Evolutionary conservation across 2,797 vertebrate species (phyloP), one percentile per base, ranked within the genome.

Genomic region (Mallotus villosus): DNA sequence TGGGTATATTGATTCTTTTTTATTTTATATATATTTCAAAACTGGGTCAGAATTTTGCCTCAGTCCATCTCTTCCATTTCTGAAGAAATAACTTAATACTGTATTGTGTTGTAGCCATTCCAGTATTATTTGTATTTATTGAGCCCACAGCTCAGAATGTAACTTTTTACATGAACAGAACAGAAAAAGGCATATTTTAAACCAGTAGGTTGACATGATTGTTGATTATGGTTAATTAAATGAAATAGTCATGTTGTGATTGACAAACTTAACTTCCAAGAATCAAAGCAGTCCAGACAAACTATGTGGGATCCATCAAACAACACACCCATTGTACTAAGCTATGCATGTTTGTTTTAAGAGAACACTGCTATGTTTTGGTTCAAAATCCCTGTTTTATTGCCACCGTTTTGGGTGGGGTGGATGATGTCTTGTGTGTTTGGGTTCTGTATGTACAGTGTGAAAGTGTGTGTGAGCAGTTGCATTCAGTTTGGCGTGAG

Each of bases 141-240:
- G 87, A 91, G 84, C 89, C 87, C 68, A 51, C 79, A 74, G 88
- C 88, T 92, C 90, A 87, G 92, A 93, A 94, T 94, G 93, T 93
- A 93, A 92, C 89, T 92, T 93, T 92, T 71, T 93, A 92, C 86
- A 87, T 74, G 68, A 84, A 67, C 80, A 83, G 81, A 86, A 83
- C 81, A 81, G 85, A 79, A 51, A 74, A 74, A 78, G 77, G 29
- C 32, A 34, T 63, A 63, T 63, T 41, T 77, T 65, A 82, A 88
- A 89, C 77, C 71, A 74, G 73, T 75, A 70, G 75, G 81, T 90
- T 91, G 90, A 86, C 81, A 81, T 87, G 83, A 84, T 89, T 86
- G 86, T 89, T 87, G 72, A 85, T 85, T 80, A 81, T 80, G 81
- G 77, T 85, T 75, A 72, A 81, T 86, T 75, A 75, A 78, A 74